Conservation (phyloP, 2,113 vertebrate species). For the Oreocharis arfaki region DNA sequence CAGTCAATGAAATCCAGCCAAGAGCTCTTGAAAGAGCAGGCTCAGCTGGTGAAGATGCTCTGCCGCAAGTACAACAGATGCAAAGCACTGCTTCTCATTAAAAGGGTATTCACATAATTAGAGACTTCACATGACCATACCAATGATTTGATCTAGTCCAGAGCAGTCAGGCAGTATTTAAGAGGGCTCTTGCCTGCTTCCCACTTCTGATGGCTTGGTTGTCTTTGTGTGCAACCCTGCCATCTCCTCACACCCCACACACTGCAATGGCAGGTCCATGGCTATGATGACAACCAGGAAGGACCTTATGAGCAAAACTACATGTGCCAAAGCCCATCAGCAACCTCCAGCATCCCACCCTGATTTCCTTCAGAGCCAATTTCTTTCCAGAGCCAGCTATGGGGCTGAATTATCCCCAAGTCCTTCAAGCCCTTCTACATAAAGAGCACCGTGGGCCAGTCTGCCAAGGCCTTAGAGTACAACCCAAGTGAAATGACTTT, state of each 20-base stretch:
- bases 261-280: accelerated
- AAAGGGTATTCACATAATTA: constrained; percentile 60
- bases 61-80: constrained; percentile 38
- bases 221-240: neutral
- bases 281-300: neutral
- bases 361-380: neutral
- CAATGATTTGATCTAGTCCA: constrained; percentile 15
- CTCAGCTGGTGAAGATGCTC: constrained; percentile 40
- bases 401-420: neutral
- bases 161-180: neutral
- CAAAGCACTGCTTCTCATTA: constrained; percentile 69
- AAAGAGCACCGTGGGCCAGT: neutral
- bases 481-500: constrained; percentile 52
- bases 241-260: neutral
- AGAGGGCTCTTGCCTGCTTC: neutral
- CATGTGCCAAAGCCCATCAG: neutral
- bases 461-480: neutral
- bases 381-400: neutral
- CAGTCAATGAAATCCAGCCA: neutral
- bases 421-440: neutral
- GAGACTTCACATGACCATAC: constrained; percentile 41
- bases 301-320: neutral
- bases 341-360: neutral
- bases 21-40: constrained; percentile 37
- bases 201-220: neutral